These are phyloP conservation scores for Pantherophis vulpinus DNA, from an alignment of 2,797 vertebrate species.

Conservation along the genomic window DNA sequence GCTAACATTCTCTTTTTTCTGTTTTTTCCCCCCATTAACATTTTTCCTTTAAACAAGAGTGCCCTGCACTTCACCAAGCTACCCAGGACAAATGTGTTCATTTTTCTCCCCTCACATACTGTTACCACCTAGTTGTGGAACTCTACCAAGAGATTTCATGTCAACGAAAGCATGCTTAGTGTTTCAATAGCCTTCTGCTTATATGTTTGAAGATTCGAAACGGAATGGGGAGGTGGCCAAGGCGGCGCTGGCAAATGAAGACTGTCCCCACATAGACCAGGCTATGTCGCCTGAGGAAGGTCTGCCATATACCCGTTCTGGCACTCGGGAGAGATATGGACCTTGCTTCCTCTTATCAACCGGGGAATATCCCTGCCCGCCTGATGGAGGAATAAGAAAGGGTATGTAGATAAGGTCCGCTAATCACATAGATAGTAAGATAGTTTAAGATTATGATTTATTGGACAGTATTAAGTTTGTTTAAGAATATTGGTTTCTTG, in stretches of 20 bases:
- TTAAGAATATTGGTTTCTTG: conserved; percentile 62
- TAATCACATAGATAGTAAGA: conserved; percentile 54
- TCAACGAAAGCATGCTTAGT: conserved; percentile 75
- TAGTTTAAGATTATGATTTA: conserved; percentile 48
- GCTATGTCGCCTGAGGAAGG: conserved; percentile 96
- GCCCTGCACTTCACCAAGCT: conserved; percentile 42
- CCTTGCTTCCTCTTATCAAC: conserved; percentile 99
- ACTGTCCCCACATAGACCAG: conserved; percentile 99
- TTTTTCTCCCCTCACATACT: conserved; percentile 49
- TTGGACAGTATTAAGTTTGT: conserved; percentile 61
- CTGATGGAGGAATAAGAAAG: conserved; percentile 98
- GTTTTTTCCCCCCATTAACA: conserved; percentile 50
- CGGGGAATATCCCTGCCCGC: conserved; percentile 94
- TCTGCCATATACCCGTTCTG: conserved; percentile 90
- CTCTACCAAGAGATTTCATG: conserved; percentile 61
- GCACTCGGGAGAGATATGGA: conserved; percentile 93
- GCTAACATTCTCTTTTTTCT: conserved; percentile 34
- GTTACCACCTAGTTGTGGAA: conserved; percentile 61
- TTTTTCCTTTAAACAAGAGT: conserved; percentile 55
- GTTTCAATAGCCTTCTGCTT: conserved; percentile 87
- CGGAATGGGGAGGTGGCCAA: conserved; percentile 97
- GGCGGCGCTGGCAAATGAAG: conserved; percentile 98
- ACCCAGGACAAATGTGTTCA: conserved; percentile 63
- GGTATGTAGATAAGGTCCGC: conserved; percentile 91
- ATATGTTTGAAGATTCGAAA: conserved; percentile 97